Percentiles rank a stretch among this genome's conserved stretches.
Conservation (phyloP, 2,888 invertebrate species). For the Oxystoma pomonae region DNA sequence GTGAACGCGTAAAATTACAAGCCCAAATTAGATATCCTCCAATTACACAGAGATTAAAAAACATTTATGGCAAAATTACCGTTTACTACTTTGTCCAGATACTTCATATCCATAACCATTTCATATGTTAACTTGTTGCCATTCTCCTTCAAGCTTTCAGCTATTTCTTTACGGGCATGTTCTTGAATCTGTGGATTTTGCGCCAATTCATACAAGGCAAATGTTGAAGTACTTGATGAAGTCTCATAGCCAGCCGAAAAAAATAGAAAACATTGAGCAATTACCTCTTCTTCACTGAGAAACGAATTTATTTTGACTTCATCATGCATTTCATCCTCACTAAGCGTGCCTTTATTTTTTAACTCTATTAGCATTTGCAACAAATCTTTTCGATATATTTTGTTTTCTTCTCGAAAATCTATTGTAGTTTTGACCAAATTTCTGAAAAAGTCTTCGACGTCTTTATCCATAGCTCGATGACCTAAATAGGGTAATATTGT, state of each 20-base stretch:
- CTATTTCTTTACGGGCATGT: not conserved
- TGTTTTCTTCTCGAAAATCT: not conserved
- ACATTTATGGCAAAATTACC: no score
- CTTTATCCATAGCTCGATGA: not conserved
- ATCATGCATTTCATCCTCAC: not conserved
- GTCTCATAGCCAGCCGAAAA: constrained; percentile 2
- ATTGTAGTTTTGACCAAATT: not conserved
- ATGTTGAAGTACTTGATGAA: not conserved
- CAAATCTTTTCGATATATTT: not conserved
- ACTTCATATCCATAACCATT: not conserved
- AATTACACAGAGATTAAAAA: no score
- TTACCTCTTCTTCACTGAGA: not conserved
- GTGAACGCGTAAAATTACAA: no score
- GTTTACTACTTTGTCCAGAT: not conserved
- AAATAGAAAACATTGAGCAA: constrained; percentile 3
- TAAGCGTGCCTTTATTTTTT: not conserved
- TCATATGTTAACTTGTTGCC: not conserved
- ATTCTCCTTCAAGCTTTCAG: not conserved
- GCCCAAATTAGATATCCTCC: no score
- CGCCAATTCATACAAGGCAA: constrained; percentile 1
- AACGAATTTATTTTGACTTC: not conserved
- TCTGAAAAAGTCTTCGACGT: not conserved
- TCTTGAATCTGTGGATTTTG: not conserved
- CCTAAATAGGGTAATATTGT: not conserved
- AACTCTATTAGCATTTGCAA: not conserved